Conservation (phyloP, 2,113 vertebrate species). For the Odocoileus hemionus region DNA sequence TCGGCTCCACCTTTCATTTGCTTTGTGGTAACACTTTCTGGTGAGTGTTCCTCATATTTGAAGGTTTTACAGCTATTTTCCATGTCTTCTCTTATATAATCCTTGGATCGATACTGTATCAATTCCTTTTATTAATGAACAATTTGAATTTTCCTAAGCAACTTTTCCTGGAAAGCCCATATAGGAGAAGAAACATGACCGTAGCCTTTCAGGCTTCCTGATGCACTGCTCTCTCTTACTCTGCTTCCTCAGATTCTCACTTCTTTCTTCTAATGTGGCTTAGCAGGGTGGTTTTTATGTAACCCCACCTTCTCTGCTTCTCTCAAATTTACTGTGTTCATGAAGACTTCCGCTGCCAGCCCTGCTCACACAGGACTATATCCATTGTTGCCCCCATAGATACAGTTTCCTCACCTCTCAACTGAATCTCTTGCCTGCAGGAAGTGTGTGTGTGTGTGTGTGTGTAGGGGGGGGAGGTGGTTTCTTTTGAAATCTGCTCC, state of each 20-base stretch:
- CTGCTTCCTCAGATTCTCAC: not conserved
- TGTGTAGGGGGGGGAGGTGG: rapidly evolving
- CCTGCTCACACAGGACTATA: not conserved
- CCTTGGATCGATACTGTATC: not conserved
- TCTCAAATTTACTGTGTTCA: not conserved
- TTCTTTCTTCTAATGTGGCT: not conserved
- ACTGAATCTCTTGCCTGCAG: not conserved
- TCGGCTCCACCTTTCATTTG: not conserved
- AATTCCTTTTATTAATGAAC: not conserved
- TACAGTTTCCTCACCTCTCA: not conserved
- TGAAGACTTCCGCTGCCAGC: not conserved
- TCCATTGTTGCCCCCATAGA: not conserved
- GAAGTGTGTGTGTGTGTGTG: not conserved
- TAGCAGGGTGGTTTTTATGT: not conserved
- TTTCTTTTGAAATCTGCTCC: not conserved
- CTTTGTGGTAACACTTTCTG: not conserved
- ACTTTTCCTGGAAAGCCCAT: not conserved
- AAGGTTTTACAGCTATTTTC: not conserved
- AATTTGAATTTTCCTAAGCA: not conserved
- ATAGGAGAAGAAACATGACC: not conserved
- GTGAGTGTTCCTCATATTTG: not conserved
- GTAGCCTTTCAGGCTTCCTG: not conserved
- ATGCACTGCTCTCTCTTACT: not conserved
- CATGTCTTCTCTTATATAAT: not conserved
- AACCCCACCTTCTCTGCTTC: not conserved